Base-by-base conservation (phyloP, 2,113 vertebrate genomes). In the Tragulus kanchil region DNA sequence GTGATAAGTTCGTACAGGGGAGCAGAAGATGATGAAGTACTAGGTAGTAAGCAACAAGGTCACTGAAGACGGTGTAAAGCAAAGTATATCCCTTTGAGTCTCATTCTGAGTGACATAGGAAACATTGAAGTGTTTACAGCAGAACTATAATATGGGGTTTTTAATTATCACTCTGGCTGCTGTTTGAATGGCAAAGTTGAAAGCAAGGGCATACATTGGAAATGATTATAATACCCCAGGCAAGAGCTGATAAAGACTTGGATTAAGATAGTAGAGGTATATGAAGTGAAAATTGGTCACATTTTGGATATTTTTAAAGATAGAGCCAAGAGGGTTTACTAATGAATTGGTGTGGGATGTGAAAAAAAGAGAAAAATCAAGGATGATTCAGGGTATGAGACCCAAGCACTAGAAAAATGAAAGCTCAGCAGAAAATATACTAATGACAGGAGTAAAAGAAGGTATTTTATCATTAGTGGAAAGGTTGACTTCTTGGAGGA, bases 401-500 rank as follows among this genome's bases (percentile, higher is more conserved):
- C 21, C 42, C 73, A 16, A 96, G 21, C 26, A 25, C 67, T 31
- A 26, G 8, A 75, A 87, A 21, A 82, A 45, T 64, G 52, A 85
- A 75, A 89, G 31, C 3, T 58, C 12, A 87, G 16, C n/a, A 93
- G 62, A 87, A 69, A 84, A 73, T 65, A 87, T 62, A 67, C 25
- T 69, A 52, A 85, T 0, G 23, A 21, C n/a, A 78, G 4, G n/a
- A 73, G 0, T 56, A 81, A 87, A 12, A 92, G 19, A 92, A 83
- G 11, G 3, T 26, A 50, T 13, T 31, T 75, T 5, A 73, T 58
- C 56, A 52, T 4, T 61, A 42, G 16, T 61, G 26, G 17, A 62
- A 82, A 79, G 19, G 81, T 93, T 81, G 48, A 92, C 52, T 82
- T 93, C 48, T 89, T 91, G 10, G 42, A 94, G 65, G 14, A 84